A percentile compares a stretch with the other conserved stretches of the same genome.
phyloP scores from a whole-genome alignment of 2,797 vertebrate species.

The Coendou prehensilis region DNA sequence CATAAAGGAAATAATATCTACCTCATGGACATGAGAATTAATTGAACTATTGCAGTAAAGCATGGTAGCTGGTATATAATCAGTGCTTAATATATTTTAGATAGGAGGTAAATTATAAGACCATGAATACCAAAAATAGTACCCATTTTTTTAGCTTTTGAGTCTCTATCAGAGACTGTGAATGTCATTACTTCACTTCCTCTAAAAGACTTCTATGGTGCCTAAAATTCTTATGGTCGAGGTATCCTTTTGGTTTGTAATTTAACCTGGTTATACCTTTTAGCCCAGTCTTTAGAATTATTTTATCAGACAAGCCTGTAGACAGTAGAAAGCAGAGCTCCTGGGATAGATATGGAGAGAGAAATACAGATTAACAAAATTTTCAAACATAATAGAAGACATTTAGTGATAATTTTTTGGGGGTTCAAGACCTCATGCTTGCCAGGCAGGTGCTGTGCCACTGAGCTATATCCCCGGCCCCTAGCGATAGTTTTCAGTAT shows the following conservation, averaged over 20 bases:
- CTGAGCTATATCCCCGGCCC: neutral
- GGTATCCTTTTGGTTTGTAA: neutral
- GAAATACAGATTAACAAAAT: neutral
- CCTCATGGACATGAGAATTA: neutral
- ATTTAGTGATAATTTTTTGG: neutral
- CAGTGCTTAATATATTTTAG: neutral
- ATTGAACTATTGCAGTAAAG: neutral
- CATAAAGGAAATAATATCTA: neutral
- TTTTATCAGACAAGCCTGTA: neutral
- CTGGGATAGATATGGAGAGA: neutral
- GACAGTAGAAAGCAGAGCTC: neutral
- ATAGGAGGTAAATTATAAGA: neutral
- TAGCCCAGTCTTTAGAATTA: neutral
- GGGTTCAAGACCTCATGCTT: neutral
- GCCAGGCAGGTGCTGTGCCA: neutral
- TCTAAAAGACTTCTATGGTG: neutral
- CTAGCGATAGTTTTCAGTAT: neutral
- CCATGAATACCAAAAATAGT: neutral
- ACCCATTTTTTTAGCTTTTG: neutral
- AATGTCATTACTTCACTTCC: neutral
- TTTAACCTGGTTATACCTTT: neutral
- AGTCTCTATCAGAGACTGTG: neutral
- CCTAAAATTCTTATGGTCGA: neutral
- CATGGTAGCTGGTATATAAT: neutral
- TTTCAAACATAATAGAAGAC: neutral